Evolutionary conservation across 23 tunicate genomes (phyloP), one percentile per base, ranked within the genome.

Genomic region (Oikopleura dioica): DNA sequence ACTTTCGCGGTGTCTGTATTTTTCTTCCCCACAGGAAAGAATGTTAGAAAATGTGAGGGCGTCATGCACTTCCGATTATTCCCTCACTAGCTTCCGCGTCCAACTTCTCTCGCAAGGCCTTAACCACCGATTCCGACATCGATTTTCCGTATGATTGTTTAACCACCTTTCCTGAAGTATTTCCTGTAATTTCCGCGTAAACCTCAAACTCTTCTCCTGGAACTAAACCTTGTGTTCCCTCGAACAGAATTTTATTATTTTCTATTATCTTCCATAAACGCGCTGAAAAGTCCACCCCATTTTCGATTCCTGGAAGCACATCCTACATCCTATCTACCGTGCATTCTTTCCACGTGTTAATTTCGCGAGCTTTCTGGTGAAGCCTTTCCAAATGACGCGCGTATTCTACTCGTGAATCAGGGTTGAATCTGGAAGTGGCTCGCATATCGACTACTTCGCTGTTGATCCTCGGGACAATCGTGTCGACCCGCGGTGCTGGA

Each of bases 1-100:
- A 63, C 26, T 28, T 63, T 28, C 16, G 30, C 72, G 4, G 33
- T 21, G 72, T 63, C 72, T 23, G 2, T 28, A 23, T 28, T 24
- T 63, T n/a, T n/a, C n/a, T 63, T 63, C 5, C 72, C 72, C 2
- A 63, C 72, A 2, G 72, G 30, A 63, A 63, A 63, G 33, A 63
- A 2, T 12, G 32, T 24, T 21, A 63, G 29, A 2, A 63, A 12
- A 31, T 63, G 29, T 28, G 16, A 12, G 26, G 33, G 29, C 16
- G 33, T 28, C 26, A 21, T 16, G 26, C 30, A 2, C 33, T 63
- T 24, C 16, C 33, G 4, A 63, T 2, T 2, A 63, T 31, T 16
- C 33, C 33, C 4, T 63, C 33, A 23, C 30, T 31, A 28, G 26
- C 26, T 28, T 63, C 72, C 72, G 4, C 33, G 33, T 63, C 33